A percentile compares a stretch with the other conserved stretches of the same genome.
Evolutionary conservation across 2,888 invertebrate genomes (phyloP).

Genomic region (Leptinotarsa tumamoca): DNA sequence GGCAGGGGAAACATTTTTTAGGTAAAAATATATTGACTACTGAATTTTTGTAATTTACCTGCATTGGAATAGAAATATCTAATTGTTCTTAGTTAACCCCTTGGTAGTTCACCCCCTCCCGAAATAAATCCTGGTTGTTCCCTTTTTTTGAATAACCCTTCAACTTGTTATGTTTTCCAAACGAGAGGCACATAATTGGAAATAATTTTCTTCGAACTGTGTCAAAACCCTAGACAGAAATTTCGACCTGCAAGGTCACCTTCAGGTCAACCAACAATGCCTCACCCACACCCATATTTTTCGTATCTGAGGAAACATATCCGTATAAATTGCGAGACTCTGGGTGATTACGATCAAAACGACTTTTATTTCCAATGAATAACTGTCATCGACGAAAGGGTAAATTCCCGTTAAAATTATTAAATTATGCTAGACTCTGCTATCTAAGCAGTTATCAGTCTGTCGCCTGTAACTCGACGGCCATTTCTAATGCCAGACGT

Average conservation of each 20-base stretch:
- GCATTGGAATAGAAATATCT: too few relatives aligned
- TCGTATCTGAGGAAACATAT: neutral
- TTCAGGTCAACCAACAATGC: conserved; percentile 1
- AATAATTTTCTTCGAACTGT: too few relatives aligned
- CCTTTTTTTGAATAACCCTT: too few relatives aligned
- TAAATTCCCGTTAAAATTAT: conserved; percentile 37
- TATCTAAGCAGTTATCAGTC: conserved; percentile 32
- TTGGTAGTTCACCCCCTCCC: too few relatives aligned
- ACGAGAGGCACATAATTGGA: too few relatives aligned
- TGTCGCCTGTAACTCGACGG: conserved; percentile 34
- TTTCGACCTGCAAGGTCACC: neutral
- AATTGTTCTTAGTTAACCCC: too few relatives aligned
- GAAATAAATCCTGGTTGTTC: too few relatives aligned
- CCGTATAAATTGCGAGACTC: neutral
- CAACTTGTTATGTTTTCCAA: too few relatives aligned
- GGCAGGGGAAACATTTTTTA: too few relatives aligned
- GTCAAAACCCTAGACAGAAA: too few relatives aligned
- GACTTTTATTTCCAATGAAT: conserved; percentile 26
- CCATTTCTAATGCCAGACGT: conserved; percentile 27
- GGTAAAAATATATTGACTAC: too few relatives aligned
- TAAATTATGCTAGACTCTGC: conserved; percentile 29
- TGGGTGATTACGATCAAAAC: conserved; percentile 1
- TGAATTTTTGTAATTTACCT: too few relatives aligned
- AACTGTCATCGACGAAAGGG: conserved; percentile 27
- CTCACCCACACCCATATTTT: neutral